Conservation (phyloP, 2,888 invertebrate genomes). For the Athalia circularis region DNA sequence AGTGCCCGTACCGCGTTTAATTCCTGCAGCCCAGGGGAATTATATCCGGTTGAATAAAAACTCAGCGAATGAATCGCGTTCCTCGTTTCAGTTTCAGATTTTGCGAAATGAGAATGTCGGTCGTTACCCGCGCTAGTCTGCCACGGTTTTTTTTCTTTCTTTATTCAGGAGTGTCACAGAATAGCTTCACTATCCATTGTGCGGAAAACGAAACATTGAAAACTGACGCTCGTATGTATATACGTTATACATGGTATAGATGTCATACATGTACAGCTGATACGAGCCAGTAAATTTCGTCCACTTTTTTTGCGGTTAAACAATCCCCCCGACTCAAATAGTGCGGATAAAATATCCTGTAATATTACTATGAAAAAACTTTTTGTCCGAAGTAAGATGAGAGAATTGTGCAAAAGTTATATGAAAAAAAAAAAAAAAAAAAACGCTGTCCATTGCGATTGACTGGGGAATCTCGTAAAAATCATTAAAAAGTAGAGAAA, state of each 20-base stretch:
- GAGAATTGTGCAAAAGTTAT: too few relatives aligned
- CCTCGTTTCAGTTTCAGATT: slow-evolving; percentile 13
- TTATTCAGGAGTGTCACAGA: background rate
- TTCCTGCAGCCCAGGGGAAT: slow-evolving; percentile 11
- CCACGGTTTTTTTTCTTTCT: background rate
- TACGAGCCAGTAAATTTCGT: too few relatives aligned
- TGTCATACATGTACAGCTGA: background rate
- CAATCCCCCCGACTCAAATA: too few relatives aligned
- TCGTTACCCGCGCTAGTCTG: background rate
- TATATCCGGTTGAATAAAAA: slow-evolving; percentile 5
- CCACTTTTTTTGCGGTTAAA: too few relatives aligned
- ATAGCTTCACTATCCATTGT: slow-evolving; percentile 26
- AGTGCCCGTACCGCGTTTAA: background rate
- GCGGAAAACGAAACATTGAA: slow-evolving; percentile 18
- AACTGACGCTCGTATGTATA: background rate
- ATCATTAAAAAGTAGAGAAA: too few relatives aligned
- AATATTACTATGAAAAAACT: too few relatives aligned
- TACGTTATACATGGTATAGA: background rate
- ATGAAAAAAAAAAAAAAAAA: too few relatives aligned
- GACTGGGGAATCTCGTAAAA: too few relatives aligned
- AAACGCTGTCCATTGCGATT: too few relatives aligned
- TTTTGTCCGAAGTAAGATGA: too few relatives aligned
- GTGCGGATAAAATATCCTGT: too few relatives aligned
- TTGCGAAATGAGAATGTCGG: slow-evolving; percentile 28
- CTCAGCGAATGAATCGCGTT: background rate